Percentiles rank a stretch among this genome's conserved stretches.
Evolutionary conservation across 2,113 vertebrate species (phyloP).

Genomic region (Stictonetta naevosa): DNA sequence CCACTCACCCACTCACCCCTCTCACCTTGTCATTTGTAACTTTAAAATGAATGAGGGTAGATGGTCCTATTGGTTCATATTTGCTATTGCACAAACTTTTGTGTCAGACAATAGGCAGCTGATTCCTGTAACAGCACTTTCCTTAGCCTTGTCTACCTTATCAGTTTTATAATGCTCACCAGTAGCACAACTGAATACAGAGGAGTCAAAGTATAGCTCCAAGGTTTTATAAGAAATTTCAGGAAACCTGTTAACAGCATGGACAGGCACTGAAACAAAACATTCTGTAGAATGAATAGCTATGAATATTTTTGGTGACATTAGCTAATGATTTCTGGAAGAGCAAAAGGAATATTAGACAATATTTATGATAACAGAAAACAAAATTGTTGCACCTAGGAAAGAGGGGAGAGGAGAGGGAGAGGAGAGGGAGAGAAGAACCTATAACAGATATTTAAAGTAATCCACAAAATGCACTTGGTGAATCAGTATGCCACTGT

Average conservation of each 20-base stretch:
- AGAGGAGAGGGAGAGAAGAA: neutral
- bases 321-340: neutral
- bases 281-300: neutral
- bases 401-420: neutral
- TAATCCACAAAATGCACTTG: neutral
- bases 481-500: neutral
- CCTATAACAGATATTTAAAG: neutral
- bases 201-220: neutral
- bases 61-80: neutral
- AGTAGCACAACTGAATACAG: neutral
- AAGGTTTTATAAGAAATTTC: neutral
- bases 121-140: neutral
- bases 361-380: neutral
- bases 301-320: neutral
- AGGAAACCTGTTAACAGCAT: neutral
- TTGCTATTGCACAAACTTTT: neutral
- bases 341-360: neutral
- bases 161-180: neutral
- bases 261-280: neutral
- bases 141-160: neutral
- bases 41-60: rapidly evolving
- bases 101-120: neutral
- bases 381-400: neutral
- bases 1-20: neutral
- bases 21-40: neutral